These are phyloP conservation scores for Polyommatus icarus DNA, from an alignment of 2,888 invertebrate genomes.

Conservation along the genomic window DNA sequence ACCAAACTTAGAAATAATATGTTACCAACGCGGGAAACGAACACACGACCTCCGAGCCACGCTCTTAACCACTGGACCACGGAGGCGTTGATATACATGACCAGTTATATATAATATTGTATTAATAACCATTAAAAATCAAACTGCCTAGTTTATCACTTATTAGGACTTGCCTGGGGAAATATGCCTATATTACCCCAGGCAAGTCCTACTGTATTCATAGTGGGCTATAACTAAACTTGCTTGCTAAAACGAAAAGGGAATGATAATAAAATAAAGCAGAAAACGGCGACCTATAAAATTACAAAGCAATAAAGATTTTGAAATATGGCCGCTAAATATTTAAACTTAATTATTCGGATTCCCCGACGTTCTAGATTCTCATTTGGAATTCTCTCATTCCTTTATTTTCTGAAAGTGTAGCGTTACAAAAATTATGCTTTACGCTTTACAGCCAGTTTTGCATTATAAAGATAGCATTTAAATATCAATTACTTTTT, in stretches of 20 bases:
- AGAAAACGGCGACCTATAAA: slow-evolving; percentile 15
- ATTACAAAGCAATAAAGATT: slow-evolving; percentile 21
- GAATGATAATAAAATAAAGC: slow-evolving; percentile 17
- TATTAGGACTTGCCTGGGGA: no score
- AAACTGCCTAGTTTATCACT: no score
- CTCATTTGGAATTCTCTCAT: slow-evolving; percentile 23
- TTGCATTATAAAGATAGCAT: slow-evolving; percentile 14
- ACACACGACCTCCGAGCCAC: no score
- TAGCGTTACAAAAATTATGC: slow-evolving; percentile 16
- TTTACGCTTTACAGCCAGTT: background rate
- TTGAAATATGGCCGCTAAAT: slow-evolving; percentile 26
- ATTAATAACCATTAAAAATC: no score
- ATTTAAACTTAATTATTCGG: slow-evolving; percentile 29
- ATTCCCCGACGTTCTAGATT: slow-evolving; percentile 23
- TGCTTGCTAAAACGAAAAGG: background rate
- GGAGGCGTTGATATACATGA: no score
- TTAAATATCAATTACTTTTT: slow-evolving; percentile 15
- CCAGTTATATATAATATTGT: no score
- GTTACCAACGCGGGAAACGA: no score
- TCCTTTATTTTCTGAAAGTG: slow-evolving; percentile 21
- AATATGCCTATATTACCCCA: no score
- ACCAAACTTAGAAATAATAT: no score
- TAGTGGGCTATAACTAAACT: background rate
- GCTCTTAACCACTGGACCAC: no score
- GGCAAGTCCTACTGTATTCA: background rate